Evolutionary conservation across 2,888 invertebrate species (phyloP).

Genomic region (Sinotaia quadrata): DNA sequence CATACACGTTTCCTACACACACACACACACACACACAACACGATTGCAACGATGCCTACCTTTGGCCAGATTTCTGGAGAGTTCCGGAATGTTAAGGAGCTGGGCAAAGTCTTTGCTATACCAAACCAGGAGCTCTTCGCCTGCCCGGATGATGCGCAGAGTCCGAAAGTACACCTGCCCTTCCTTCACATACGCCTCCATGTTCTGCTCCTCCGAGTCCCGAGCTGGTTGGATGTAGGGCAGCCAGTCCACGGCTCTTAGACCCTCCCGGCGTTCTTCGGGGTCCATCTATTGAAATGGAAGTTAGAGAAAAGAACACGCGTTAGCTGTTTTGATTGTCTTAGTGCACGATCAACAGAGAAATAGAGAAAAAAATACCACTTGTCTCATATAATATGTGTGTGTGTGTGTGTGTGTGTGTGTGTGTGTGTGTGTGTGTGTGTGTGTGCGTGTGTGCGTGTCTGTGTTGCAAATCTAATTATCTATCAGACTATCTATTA

Average conservation of each 20-base stretch:
- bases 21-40: constrained; percentile 3
- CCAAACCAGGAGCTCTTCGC: constrained; percentile 70
- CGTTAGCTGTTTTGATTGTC: too few species aligned
- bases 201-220: constrained; percentile 69
- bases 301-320: neutral
- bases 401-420: too few species aligned
- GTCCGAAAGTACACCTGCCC: constrained; percentile 68
- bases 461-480: too few species aligned
- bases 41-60: too few species aligned
- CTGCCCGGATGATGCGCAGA: constrained; percentile 60
- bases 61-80: constrained; percentile 6
- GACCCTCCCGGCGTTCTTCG: constrained; percentile 39
- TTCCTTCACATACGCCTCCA: constrained; percentile 68
- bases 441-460: too few species aligned
- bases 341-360: neutral
- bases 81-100: constrained; percentile 59
- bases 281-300: constrained; percentile 43
- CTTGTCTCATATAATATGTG: too few species aligned
- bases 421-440: too few species aligned
- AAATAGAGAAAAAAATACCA: neutral
- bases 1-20: neutral
- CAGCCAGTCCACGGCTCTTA: constrained; percentile 64
- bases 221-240: constrained; percentile 70
- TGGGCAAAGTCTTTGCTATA: constrained; percentile 69
- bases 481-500: too few species aligned